These are phyloP conservation scores for Melanotaenia maccullochi DNA, from an alignment of 2,797 vertebrate species.

Conservation along the genomic window DNA sequence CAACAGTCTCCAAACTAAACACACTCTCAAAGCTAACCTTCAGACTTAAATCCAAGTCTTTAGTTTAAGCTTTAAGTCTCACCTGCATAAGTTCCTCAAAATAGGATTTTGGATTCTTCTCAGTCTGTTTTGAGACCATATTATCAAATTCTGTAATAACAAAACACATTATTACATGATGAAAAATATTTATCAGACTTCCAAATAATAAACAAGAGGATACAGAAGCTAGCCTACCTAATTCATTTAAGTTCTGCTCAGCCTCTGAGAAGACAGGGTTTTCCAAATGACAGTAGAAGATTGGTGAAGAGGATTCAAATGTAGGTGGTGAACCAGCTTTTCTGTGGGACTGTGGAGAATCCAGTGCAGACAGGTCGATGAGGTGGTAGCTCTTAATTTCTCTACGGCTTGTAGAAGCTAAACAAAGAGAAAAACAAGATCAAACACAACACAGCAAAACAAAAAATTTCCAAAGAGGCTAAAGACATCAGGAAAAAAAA, in stretches of 20 bases:
- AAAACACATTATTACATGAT: constrained; percentile 4
- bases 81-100: constrained; percentile 75
- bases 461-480: background rate
- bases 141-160: constrained; percentile 54
- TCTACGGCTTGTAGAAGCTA: constrained; percentile 55
- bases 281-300: constrained; percentile 36
- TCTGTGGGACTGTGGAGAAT: constrained; percentile 55
- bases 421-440: constrained; percentile 19
- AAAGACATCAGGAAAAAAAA: background rate
- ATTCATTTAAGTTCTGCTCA: constrained; percentile 69
- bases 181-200: background rate
- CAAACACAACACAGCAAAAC: background rate
- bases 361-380: constrained; percentile 86
- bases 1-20: background rate
- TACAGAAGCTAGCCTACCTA: constrained; percentile 66
- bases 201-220: background rate
- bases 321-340: constrained; percentile 32
- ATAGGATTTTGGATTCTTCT: constrained; percentile 49
- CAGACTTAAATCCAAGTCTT: background rate
- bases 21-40: background rate
- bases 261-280: constrained; percentile 54
- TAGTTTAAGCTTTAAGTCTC: background rate
- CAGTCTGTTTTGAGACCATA: constrained; percentile 26
- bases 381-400: constrained; percentile 84
- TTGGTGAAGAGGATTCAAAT: constrained; percentile 24